These are phyloP conservation scores for Falco cherrug DNA, from an alignment of 2,797 vertebrate genomes.

Conservation along the genomic window DNA sequence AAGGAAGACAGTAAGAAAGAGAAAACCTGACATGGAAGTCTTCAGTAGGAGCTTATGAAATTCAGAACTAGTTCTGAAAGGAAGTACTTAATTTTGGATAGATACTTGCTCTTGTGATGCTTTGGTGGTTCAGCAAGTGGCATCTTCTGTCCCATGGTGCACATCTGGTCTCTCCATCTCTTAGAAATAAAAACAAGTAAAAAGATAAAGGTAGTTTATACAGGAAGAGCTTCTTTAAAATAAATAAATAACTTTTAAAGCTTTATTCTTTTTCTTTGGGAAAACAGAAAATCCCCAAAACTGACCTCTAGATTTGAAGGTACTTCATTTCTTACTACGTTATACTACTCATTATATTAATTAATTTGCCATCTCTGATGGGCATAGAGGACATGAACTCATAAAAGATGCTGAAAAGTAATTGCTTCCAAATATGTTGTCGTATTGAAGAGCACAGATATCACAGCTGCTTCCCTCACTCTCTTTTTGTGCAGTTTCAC, in stretches of 20 bases:
- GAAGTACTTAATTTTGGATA: background rate
- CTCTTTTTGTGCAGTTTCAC: conserved; percentile 60
- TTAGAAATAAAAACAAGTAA: background rate
- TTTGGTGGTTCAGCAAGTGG: background rate
- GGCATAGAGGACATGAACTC: conserved; percentile 40
- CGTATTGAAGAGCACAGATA: conserved; percentile 59
- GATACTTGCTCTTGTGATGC: background rate
- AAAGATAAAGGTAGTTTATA: background rate
- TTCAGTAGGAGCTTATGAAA: background rate
- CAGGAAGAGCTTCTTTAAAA: background rate
- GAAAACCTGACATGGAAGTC: background rate
- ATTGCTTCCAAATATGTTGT: conserved; percentile 63
- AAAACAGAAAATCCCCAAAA: background rate
- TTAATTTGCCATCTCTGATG: conserved; percentile 53
- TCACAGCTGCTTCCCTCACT: conserved; percentile 74
- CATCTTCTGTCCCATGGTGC: background rate
- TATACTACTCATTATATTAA: conserved; percentile 32
- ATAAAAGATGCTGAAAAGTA: conserved; percentile 56
- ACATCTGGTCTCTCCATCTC: background rate
- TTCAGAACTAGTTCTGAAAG: background rate
- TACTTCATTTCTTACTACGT: background rate
- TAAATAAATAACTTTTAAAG: conserved; percentile 1
- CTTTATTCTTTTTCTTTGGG: background rate
- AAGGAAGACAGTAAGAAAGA: background rate
- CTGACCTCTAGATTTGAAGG: background rate